phyloP scores from a whole-genome alignment of 2,113 vertebrate genomes.

The Lichenostomus cassidix region DNA sequence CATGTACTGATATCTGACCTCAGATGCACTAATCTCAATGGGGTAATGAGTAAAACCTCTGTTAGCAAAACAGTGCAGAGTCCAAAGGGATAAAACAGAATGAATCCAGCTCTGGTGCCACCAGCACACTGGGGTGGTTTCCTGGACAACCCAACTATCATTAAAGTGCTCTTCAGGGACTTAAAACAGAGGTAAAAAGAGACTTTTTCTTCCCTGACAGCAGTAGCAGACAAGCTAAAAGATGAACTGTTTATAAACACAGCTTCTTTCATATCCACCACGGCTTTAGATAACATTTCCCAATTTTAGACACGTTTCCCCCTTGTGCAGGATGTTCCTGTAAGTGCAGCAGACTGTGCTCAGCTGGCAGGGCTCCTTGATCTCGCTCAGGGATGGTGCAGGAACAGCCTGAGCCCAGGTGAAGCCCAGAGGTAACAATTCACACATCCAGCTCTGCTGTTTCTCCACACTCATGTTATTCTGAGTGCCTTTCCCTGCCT shows the following conservation, averaged over 20 bases:
- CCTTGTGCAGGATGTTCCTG: background rate
- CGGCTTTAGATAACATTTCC: background rate
- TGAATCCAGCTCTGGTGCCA: background rate
- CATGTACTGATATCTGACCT: background rate
- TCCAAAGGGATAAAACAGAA: background rate
- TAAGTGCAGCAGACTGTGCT: background rate
- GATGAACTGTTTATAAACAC: background rate
- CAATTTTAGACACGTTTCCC: background rate
- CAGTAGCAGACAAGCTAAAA: background rate
- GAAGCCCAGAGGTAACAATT: background rate
- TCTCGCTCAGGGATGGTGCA: background rate
- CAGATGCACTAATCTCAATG: background rate
- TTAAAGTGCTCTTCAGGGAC: background rate
- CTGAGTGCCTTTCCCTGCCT: background rate
- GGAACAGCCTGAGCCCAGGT: background rate
- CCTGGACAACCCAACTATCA: background rate
- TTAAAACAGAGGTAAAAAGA: background rate
- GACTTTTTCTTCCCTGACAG: background rate
- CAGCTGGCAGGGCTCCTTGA: background rate
- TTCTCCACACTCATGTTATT: background rate
- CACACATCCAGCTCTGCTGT: background rate
- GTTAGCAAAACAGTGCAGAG: background rate
- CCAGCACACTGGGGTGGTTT: background rate
- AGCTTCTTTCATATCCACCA: background rate
- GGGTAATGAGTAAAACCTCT: background rate